phyloP scores from a whole-genome alignment of 2,888 invertebrate species.

The Lasioglossum lativentre region DNA sequence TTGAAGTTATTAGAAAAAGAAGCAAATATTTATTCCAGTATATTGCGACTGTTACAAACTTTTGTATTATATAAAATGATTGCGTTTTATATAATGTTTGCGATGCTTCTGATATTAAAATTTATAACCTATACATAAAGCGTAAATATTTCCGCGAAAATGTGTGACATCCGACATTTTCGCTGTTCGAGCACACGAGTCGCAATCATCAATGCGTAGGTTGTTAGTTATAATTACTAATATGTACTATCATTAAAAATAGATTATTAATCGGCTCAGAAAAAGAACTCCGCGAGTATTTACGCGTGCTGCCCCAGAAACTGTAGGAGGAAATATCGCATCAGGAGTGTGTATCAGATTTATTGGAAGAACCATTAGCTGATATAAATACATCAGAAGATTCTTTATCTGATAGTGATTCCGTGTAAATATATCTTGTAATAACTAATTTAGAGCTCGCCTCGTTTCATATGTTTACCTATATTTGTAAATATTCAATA shows the following conservation, averaged over 20 bases:
- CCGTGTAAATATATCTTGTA: neutral
- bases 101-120: neutral
- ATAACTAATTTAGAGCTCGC: neutral
- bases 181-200: neutral
- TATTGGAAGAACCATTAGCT: conserved; percentile 5
- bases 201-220: neutral
- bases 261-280: neutral
- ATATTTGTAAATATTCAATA: neutral
- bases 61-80: neutral
- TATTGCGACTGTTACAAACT: too few species aligned
- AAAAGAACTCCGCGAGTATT: neutral
- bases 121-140: neutral
- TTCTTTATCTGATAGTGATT: conserved; percentile 2
- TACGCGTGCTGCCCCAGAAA: neutral
- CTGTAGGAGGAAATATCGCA: neutral
- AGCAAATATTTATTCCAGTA: too few species aligned
- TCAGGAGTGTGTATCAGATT: neutral
- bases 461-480: neutral
- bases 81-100: neutral
- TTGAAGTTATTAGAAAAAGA: too few species aligned
- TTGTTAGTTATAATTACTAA: neutral
- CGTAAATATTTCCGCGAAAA: neutral
- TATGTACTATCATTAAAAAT: neutral
- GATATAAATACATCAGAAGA: neutral
- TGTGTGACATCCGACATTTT: neutral